Conservation (phyloP, 2,797 vertebrate genomes). For the Poeciliopsis turneri region DNA sequence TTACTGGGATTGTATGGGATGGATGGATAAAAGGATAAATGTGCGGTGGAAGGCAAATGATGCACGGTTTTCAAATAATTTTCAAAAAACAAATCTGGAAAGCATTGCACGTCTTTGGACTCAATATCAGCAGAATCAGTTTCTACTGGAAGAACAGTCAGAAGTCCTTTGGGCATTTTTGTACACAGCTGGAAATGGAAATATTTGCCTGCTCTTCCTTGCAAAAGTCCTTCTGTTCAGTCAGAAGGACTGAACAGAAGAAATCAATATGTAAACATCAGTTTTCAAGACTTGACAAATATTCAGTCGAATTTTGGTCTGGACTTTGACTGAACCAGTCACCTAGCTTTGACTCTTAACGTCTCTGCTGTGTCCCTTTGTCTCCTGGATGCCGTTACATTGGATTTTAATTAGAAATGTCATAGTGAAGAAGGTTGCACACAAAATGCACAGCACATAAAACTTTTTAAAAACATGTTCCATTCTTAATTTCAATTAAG, state of each 20-base stretch:
- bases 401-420: neutral
- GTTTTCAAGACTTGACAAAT: neutral
- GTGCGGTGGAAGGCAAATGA: neutral
- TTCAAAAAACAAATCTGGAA: neutral
- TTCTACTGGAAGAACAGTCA: neutral
- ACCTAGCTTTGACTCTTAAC: neutral
- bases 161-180: slow-evolving; percentile 5
- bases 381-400: neutral
- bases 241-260: too few species aligned
- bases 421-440: neutral
- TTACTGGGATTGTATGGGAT: neutral
- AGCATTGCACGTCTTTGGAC: neutral
- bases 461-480: too few species aligned
- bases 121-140: neutral
- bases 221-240: neutral
- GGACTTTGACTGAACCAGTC: neutral
- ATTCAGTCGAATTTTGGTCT: neutral
- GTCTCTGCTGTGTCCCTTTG: neutral
- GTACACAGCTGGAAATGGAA: neutral
- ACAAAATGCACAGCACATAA: neutral
- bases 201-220: neutral
- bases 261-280: neutral
- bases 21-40: neutral
- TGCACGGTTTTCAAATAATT: neutral
- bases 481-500: neutral